Evolutionary conservation across 2,888 invertebrate genomes (phyloP).

Genomic region (Melolontha melolontha): DNA sequence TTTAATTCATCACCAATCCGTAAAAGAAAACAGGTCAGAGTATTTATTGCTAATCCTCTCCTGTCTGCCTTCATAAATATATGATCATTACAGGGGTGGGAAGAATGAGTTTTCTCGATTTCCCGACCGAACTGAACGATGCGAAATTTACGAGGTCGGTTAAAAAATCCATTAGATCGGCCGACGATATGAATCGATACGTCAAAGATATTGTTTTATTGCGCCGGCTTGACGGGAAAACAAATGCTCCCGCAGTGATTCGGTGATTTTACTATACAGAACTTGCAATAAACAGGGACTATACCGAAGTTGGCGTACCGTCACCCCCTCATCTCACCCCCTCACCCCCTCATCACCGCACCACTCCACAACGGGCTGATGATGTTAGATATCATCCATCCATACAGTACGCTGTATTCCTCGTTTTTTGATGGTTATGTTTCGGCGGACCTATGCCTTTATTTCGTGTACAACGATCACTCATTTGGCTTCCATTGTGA

Average conservation of each 20-base stretch:
- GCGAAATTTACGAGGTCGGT: conserved; percentile 27
- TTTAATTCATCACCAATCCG: conserved; percentile 24
- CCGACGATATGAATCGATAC: conserved; percentile 46
- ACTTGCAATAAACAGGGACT: too few species aligned
- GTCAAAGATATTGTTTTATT: conserved; percentile 50
- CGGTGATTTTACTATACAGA: conserved; percentile 57
- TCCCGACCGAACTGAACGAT: conserved; percentile 9
- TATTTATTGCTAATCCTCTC: conserved; percentile 21
- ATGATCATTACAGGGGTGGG: conserved; percentile 19
- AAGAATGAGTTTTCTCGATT: conserved; percentile 16
- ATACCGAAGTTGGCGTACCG: not conserved
- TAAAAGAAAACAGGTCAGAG: conserved; percentile 14
- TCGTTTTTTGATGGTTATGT: not conserved
- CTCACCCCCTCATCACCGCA: not conserved
- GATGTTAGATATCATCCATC: conserved; percentile 32
- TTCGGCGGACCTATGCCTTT: conserved; percentile 7
- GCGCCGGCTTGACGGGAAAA: conserved; percentile 58
- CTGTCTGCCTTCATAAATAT: conserved; percentile 20
- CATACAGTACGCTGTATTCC: conserved; percentile 37
- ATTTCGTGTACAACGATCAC: conserved; percentile 49
- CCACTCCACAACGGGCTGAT: not conserved
- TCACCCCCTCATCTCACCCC: conserved; percentile 45
- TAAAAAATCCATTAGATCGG: conserved; percentile 38
- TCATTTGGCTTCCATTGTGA: conserved; percentile 53
- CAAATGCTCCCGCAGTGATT: conserved; percentile 62